These are phyloP conservation scores for Paedocypris micromegethes DNA, from an alignment of 2,797 vertebrate genomes.

Conservation along the genomic window DNA sequence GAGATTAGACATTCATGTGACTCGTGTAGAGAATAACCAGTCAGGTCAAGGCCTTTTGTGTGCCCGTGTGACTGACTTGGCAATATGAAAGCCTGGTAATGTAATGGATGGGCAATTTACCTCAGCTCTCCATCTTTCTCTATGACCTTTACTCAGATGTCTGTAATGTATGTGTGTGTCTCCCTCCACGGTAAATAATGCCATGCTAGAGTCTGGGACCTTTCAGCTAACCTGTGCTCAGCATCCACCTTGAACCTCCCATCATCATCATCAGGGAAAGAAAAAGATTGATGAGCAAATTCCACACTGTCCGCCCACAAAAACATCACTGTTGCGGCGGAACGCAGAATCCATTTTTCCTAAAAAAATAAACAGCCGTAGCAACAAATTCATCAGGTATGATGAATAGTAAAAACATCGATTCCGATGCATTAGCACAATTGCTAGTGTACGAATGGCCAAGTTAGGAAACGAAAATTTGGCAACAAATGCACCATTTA, in stretches of 20 bases:
- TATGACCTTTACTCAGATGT: slow-evolving; percentile 73
- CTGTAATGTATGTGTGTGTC: slow-evolving; percentile 61
- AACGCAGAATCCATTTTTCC: slow-evolving; percentile 63
- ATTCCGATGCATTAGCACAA: not conserved
- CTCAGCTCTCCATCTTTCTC: slow-evolving; percentile 65
- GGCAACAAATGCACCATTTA: slow-evolving; percentile 8
- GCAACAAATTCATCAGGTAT: slow-evolving; percentile 49
- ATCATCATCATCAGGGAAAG: slow-evolving; percentile 54
- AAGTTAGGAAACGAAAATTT: slow-evolving; percentile 1
- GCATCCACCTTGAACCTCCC: slow-evolving; percentile 59
- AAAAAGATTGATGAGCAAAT: slow-evolving; percentile 65
- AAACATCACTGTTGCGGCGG: slow-evolving; percentile 58
- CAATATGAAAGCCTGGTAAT: slow-evolving; percentile 58
- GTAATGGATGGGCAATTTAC: slow-evolving; percentile 67
- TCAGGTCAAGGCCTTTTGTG: slow-evolving; percentile 45
- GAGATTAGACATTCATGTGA: slow-evolving; percentile 35
- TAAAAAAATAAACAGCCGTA: slow-evolving; percentile 51
- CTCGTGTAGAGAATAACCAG: slow-evolving; percentile 43
- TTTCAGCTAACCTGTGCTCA: slow-evolving; percentile 57
- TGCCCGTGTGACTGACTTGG: slow-evolving; percentile 49
- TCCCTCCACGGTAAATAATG: slow-evolving; percentile 65
- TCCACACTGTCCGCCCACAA: slow-evolving; percentile 53
- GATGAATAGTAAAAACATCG: slow-evolving; percentile 37
- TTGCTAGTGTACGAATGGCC: not conserved
- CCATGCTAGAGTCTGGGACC: slow-evolving; percentile 57